These are phyloP conservation scores for Drosophila nr. perissopoda DNA, from an alignment of 2,888 invertebrate species.

Conservation along the genomic window DNA sequence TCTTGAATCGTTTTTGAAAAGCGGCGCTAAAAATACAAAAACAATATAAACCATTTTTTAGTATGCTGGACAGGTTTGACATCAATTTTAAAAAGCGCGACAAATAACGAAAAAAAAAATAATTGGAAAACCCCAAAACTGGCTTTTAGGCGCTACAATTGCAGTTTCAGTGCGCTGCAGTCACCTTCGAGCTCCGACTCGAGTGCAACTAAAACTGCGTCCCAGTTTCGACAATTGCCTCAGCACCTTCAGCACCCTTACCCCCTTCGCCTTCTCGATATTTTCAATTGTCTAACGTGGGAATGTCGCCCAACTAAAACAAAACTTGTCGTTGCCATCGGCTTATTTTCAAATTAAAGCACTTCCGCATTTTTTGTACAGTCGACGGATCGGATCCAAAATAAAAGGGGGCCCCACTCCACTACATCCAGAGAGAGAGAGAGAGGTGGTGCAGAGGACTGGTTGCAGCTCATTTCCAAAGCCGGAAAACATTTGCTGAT, in stretches of 20 bases:
- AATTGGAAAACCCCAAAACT: constrained; percentile 19
- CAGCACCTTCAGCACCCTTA: background rate
- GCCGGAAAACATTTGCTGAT: constrained; percentile 65
- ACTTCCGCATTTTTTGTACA: constrained; percentile 56
- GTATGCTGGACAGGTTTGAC: constrained; percentile 34
- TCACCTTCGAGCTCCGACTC: constrained; percentile 30
- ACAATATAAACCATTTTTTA: constrained; percentile 15
- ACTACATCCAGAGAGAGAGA: constrained; percentile 6
- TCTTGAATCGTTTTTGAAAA: constrained; percentile 45
- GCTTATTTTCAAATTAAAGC: constrained; percentile 60
- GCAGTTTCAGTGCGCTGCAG: constrained; percentile 28
- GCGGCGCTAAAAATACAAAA: constrained; percentile 10
- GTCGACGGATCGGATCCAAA: constrained; percentile 41
- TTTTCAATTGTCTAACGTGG: constrained; percentile 54
- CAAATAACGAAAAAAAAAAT: background rate
- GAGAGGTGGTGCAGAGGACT: constrained; percentile 1
- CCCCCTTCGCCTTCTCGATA: constrained; percentile 3
- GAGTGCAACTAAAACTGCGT: constrained; percentile 38
- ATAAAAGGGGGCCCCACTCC: constrained; percentile 24
- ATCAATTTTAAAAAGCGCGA: constrained; percentile 8
- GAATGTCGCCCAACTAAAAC: constrained; percentile 38
- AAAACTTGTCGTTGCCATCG: constrained; percentile 37
- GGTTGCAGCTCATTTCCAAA: constrained; percentile 36
- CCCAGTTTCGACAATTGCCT: constrained; percentile 41
- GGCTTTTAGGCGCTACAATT: constrained; percentile 34